Percentiles rank a stretch among this genome's conserved stretches.
Conservation (phyloP, 64 coral and sea anemone genomes). For the Pachyseris speciosa region DNA sequence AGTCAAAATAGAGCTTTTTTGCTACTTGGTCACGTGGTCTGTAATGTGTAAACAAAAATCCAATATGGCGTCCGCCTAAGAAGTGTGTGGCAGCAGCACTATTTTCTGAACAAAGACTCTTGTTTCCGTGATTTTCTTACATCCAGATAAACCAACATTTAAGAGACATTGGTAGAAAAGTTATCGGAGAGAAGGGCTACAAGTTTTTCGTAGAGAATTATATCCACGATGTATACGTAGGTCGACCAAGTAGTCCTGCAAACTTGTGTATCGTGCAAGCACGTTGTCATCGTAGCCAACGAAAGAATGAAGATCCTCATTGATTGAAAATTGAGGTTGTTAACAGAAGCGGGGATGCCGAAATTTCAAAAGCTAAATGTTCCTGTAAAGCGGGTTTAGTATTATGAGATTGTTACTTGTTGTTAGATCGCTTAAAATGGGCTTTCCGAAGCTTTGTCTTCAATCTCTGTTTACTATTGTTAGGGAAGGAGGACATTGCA, state of each 20-base stretch:
- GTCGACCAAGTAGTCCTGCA: too few relatives aligned
- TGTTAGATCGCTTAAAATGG: background rate
- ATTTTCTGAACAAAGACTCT: slow-evolving; percentile 2
- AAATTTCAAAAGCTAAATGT: background rate
- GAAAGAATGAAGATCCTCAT: too few relatives aligned
- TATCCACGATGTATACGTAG: background rate
- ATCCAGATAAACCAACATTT: slow-evolving; percentile 33
- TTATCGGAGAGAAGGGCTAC: slow-evolving; percentile 26
- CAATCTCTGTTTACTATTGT: background rate
- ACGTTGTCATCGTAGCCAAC: too few relatives aligned
- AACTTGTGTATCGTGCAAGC: too few relatives aligned
- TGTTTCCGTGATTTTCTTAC: slow-evolving; percentile 9
- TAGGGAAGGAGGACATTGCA: slow-evolving; percentile 41
- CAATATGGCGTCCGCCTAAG: background rate
- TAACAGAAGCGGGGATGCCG: background rate
- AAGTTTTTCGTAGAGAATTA: background rate
- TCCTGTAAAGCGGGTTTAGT: background rate
- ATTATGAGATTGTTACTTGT: background rate
- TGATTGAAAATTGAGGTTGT: too few relatives aligned
- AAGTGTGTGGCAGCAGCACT: background rate
- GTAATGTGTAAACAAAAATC: slow-evolving; percentile 8
- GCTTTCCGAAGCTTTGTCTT: background rate
- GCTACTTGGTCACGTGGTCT: background rate
- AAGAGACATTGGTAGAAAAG: slow-evolving; percentile 40
- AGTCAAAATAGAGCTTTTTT: slow-evolving; percentile 15